Evolutionary conservation across 2,888 invertebrate genomes (phyloP), one percentile per base, ranked within the genome.

Genomic region (Drosophila glabriapex): DNA sequence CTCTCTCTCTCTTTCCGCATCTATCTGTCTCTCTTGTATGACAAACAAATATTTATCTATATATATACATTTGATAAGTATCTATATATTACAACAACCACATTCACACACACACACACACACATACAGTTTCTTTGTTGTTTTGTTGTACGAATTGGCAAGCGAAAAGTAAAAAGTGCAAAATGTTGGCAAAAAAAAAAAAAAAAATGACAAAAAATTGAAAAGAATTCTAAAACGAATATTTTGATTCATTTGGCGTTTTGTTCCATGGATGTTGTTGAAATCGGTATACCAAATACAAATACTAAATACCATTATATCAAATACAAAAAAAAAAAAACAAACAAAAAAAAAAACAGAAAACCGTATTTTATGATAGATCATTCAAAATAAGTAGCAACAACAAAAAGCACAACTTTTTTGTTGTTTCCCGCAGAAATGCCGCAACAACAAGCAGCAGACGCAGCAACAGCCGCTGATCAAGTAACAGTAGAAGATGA

Each of bases 241-340:
- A 70, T 84, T 89, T 85, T 83, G 80, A 79, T 86, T 83, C 69
- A 86, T 89, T 84, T 85, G 89, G 89, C 91, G 87, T 90, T 89
- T 83, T 85, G 84, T 91, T 87, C 81, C 85, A 78, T 89, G 87
- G 87, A 87, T 89, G 89, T 87, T 89, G 88, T 87, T 87, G 73
- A 78, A 68, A 80, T 76, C 65, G 73, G 64, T 75, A 78, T 78
- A 73, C 68, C 75, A 81, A 81, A 76, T 56, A 56, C 65, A 68
- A 80, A 70, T 66, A 83, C 70, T 67, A 81, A 73, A 75, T 76
- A 68, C 62, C 64, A 66, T 67, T 72, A 69, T 64, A 70, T n/a
- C 54, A 70, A 68, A 68, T 22, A 54, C 41, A 61, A 68, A 69
- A 64, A 62, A 62, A 43, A 63, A 59, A 59, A 54, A 37, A 25